Evolutionary conservation across 1,140 invertebrate species (phyloP).

Genomic region (Orchestia grillus): DNA sequence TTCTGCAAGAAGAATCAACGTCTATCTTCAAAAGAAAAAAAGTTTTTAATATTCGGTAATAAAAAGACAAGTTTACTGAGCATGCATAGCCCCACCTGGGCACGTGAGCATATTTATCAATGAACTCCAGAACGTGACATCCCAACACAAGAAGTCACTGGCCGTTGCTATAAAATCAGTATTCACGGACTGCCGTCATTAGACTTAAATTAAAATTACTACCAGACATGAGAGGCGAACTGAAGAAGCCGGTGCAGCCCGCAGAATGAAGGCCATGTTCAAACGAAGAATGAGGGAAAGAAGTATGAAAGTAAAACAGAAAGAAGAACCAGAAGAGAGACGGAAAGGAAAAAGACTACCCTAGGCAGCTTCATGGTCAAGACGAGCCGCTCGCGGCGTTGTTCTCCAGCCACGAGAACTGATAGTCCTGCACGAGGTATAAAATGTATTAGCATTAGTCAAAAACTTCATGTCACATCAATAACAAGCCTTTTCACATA

Average conservation of each 20-base stretch:
- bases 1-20: background rate
- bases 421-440: conserved; percentile 12
- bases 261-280: background rate
- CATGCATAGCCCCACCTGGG: too few relatives aligned
- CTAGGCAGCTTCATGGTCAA: conserved; percentile 28
- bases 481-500: too few relatives aligned
- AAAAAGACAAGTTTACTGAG: background rate
- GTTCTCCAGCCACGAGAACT: conserved; percentile 20
- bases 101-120: background rate
- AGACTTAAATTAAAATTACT: background rate
- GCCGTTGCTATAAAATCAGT: background rate
- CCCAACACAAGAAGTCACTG: background rate
- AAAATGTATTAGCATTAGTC: background rate
- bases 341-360: background rate
- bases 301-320: background rate
- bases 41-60: background rate
- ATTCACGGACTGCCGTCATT: background rate
- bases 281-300: background rate
- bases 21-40: background rate
- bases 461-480: too few relatives aligned
- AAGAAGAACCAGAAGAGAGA: background rate
- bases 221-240: background rate
- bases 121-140: background rate
- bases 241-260: background rate
- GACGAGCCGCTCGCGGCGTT: background rate